Conservation (phyloP, 2,888 invertebrate genomes). For the Meganola albula region DNA sequence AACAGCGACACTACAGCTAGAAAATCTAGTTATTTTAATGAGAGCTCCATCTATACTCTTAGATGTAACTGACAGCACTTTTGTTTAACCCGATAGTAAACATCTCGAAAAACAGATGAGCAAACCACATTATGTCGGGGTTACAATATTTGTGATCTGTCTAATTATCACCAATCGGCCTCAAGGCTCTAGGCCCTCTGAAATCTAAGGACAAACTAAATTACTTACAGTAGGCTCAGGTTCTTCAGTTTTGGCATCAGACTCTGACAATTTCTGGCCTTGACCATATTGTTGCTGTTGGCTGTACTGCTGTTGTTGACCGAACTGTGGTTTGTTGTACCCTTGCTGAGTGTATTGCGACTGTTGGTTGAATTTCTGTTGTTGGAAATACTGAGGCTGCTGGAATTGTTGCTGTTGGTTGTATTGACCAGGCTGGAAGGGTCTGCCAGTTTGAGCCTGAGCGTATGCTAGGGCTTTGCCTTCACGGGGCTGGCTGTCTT, state of each 20-base stretch:
- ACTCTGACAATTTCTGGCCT: no score
- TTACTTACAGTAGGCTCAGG: slow-evolving; percentile 64
- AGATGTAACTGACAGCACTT: no score
- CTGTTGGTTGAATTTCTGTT: slow-evolving; percentile 15
- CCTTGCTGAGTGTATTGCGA: slow-evolving; percentile 1
- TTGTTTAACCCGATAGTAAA: no score
- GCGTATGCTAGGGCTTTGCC: slow-evolving; percentile 31
- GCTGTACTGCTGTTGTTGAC: slow-evolving; percentile 14
- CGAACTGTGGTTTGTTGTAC: slow-evolving; percentile 15
- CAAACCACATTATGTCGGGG: no score
- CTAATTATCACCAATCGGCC: no score
- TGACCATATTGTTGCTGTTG: slow-evolving; percentile 20
- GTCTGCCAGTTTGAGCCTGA: slow-evolving; percentile 22
- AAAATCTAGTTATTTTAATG: no score
- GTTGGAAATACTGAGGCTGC: slow-evolving; percentile 9
- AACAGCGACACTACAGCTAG: no score
- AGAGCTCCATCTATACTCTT: no score
- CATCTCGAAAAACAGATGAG: no score
- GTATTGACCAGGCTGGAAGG: slow-evolving; percentile 10
- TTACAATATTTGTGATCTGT: no score
- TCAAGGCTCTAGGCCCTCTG: no score
- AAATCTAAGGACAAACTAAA: no score
- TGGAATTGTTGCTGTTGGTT: slow-evolving; percentile 23
- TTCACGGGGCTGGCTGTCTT: slow-evolving; percentile 29
- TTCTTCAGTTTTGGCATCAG: slow-evolving; percentile 31